Conservation (phyloP, 2,113 vertebrate genomes). For the Atlantisia rogersi region DNA sequence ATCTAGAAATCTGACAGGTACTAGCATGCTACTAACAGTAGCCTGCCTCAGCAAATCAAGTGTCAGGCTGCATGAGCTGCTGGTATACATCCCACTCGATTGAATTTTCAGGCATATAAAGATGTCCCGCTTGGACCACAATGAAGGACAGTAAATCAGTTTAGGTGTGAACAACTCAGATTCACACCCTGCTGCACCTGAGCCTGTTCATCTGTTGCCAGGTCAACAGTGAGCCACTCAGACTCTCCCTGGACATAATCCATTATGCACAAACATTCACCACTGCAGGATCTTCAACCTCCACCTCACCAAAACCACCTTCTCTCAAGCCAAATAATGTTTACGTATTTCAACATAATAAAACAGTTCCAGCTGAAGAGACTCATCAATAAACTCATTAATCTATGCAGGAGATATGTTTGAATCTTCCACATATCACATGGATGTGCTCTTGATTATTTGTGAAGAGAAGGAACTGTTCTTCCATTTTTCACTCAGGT, state of each 20-base stretch:
- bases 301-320: not conserved
- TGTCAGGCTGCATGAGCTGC: not conserved
- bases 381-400: not conserved
- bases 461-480: not conserved
- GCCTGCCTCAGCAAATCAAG: not conserved
- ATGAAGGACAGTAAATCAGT: not conserved
- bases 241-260: not conserved
- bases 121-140: not conserved
- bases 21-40: not conserved
- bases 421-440: not conserved
- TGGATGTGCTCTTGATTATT: rapidly evolving
- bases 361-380: not conserved
- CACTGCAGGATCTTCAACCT: not conserved
- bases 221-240: not conserved
- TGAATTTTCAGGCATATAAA: not conserved
- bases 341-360: not conserved
- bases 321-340: not conserved
- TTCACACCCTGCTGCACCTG: not conserved
- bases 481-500: not conserved
- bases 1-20: not conserved
- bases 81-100: not conserved
- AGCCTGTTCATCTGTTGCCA: not conserved
- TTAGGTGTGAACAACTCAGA: not conserved
- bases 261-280: not conserved
- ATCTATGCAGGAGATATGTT: not conserved